A percentile compares a stretch with the other conserved stretches of the same genome.
phyloP scores from a whole-genome alignment of 2,888 invertebrate species.

The Graphium colonna region DNA sequence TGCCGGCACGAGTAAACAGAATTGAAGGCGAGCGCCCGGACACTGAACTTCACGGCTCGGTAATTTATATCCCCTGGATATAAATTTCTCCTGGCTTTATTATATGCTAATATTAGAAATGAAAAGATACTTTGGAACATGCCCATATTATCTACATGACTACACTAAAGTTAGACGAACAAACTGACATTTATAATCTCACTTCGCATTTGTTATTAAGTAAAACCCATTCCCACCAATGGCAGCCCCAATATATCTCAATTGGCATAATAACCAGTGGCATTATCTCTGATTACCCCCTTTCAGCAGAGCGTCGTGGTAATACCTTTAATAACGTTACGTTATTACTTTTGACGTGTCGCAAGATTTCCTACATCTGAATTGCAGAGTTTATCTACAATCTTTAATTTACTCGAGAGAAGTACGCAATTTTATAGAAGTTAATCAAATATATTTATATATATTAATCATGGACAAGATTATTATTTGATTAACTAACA shows the following conservation, averaged over 20 bases:
- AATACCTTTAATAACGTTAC: constrained; percentile 3
- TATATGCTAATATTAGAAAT: too few species aligned
- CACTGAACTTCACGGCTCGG: too few species aligned
- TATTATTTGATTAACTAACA: too few species aligned
- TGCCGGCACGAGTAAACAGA: too few species aligned
- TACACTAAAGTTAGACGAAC: too few species aligned
- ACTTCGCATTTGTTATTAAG: not conserved
- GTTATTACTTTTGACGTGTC: not conserved
- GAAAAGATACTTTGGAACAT: not conserved
- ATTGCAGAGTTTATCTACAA: not conserved
- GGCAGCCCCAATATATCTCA: constrained; percentile 12
- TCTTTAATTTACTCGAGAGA: not conserved
- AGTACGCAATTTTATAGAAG: not conserved
- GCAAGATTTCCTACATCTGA: constrained; percentile 9
- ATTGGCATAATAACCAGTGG: constrained; percentile 15
- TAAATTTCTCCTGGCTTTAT: too few species aligned
- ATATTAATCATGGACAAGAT: too few species aligned
- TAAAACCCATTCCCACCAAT: not conserved
- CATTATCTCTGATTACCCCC: constrained; percentile 17
- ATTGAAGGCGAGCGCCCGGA: too few species aligned
- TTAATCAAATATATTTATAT: not conserved
- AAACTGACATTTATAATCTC: not conserved
- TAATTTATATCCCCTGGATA: too few species aligned
- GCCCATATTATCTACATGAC: too few species aligned
- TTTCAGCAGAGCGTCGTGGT: constrained; percentile 15